phyloP scores from a whole-genome alignment of 2,888 invertebrate genomes.

The Panorpa germanica region DNA sequence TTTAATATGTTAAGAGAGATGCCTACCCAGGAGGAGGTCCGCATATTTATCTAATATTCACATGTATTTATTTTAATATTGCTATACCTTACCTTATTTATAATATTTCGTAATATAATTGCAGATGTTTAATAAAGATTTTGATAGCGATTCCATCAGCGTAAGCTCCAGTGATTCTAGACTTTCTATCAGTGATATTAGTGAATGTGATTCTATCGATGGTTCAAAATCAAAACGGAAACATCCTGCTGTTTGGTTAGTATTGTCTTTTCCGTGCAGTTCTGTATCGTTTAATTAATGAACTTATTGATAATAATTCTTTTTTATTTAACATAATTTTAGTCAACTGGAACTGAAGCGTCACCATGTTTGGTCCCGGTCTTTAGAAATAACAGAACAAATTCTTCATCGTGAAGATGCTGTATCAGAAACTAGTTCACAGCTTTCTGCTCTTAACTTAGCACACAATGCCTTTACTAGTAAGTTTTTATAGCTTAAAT shows the following conservation, averaged over 20 bases:
- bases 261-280: not conserved
- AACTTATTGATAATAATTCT: too few species aligned
- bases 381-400: constrained; percentile 45
- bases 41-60: constrained; percentile 12
- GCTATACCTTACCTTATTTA: too few species aligned
- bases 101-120: too few species aligned
- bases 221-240: too few species aligned
- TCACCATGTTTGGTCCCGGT: constrained; percentile 57
- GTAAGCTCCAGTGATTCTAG: too few species aligned
- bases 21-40: constrained; percentile 30
- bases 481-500: too few species aligned
- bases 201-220: too few species aligned
- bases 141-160: too few species aligned
- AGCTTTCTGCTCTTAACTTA: constrained; percentile 60
- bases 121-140: too few species aligned
- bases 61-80: too few species aligned
- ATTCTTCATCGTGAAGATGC: constrained; percentile 35
- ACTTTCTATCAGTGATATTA: constrained; percentile 14
- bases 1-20: constrained; percentile 73
- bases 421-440: constrained; percentile 37
- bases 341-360: constrained; percentile 46
- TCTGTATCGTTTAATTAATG: constrained; percentile 1
- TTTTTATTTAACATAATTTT: constrained; percentile 12
- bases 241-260: too few species aligned
- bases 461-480: constrained; percentile 80